Base-by-base conservation (phyloP, 2,888 invertebrate species). In the Plebejus anna region DNA sequence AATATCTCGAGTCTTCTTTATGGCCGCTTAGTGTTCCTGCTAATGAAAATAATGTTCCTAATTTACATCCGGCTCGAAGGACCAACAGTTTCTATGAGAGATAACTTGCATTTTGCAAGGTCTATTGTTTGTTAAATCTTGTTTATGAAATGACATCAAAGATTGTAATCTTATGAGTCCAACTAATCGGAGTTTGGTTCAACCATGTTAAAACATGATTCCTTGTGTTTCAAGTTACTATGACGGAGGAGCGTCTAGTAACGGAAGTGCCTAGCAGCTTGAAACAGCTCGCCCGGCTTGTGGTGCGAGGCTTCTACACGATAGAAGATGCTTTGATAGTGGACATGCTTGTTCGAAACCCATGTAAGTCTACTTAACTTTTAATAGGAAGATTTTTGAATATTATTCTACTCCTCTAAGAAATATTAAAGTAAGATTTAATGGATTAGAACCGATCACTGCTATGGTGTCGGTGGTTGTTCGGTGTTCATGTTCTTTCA, bases 261-360 rank as follows among this genome's bases (percentile, higher is more conserved):
- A 97, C 97, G 3, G 98, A 99, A 92, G 97, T 99, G 61, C 99
- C 99, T 28, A 98, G 97, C 88, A 97, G 97, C 84, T 95, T 99
- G 79, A 98, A 98, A 88, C 97, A 98, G 89, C 92, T 99, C 78
- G 98, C 98, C 32, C 95, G 99, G 76, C 95, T 98, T 51, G 98
- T 99, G 32, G 98, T 98, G 0, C 94, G 99, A 83, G 99, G 98
- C 2, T 99, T 99, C 91, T 99, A 99, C 88, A 96, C 96, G 0
- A 97, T 97, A 81, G 99, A 99, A 91, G 98, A 99, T 95, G 96
- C 98, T 0, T 95, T 99, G 42, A 97, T 99, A 77, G 97, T 99
- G 75, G 99, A 99, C 89, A 98, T 99, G 97, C 94, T 99, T 71
- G 98, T 99, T 73, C 95, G 98, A 84, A 98, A 99, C 94, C 98